Percentiles rank a stretch among this genome's conserved stretches.
Conservation (phyloP, 2,888 invertebrate genomes). For the Drosophila paracracens region DNA sequence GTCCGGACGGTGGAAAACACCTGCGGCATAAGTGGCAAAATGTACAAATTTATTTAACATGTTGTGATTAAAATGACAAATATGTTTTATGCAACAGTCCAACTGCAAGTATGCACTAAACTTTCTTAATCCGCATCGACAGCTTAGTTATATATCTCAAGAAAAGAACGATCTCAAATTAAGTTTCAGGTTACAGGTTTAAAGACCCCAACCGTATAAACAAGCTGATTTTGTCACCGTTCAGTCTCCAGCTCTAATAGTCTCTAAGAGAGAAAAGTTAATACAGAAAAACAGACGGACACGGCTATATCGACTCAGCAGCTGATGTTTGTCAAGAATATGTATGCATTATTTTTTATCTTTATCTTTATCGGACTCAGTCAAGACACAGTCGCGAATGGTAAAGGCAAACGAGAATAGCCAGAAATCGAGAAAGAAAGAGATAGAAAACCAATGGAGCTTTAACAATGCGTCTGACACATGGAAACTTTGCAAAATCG, state of each 20-base stretch:
- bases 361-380: background rate
- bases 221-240: background rate
- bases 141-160: background rate
- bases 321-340: background rate
- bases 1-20: slow-evolving; percentile 84
- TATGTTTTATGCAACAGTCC: background rate
- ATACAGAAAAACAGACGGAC: background rate
- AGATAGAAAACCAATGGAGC: background rate
- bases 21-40: slow-evolving; percentile 48
- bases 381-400: background rate
- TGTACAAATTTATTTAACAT: background rate
- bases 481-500: background rate
- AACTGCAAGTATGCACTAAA: background rate
- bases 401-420: no score
- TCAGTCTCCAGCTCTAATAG: background rate
- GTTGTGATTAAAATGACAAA: background rate
- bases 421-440: background rate
- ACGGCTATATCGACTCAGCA: background rate
- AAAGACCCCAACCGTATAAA: background rate
- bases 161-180: background rate
- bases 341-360: background rate
- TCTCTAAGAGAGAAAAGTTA: background rate
- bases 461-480: background rate
- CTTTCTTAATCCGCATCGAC: background rate
- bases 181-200: background rate